Conservation (phyloP, 2,888 invertebrate species). For the Caenorhabditis sp. region DNA sequence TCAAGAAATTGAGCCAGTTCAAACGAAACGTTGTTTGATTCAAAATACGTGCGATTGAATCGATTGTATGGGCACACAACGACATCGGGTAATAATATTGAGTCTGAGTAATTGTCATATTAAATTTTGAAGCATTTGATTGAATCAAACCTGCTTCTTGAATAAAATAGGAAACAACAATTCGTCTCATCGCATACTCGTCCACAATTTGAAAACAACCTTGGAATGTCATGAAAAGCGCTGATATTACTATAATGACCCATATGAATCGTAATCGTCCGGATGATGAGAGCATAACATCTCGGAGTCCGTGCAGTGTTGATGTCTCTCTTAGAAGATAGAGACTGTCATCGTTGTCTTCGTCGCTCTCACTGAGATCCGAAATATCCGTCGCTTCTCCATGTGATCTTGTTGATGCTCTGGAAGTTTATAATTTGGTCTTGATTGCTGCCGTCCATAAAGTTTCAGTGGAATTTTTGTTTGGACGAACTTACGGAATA, state of each 20-base stretch:
- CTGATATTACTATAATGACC: conserved; percentile 67
- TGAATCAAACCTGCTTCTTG: conserved; percentile 71
- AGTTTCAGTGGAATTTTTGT: background rate
- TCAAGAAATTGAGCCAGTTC: conserved; percentile 79
- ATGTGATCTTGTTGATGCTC: conserved; percentile 39
- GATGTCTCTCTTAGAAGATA: conserved; percentile 68
- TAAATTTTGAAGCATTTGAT: no score
- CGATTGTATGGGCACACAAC: conserved; percentile 82
- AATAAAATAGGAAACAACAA: conserved; percentile 78
- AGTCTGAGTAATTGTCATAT: conserved; percentile 39
- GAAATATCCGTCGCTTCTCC: conserved; percentile 30
- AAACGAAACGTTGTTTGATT: conserved; percentile 73
- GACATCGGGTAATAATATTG: conserved; percentile 77
- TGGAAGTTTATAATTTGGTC: no score
- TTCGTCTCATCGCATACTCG: conserved; percentile 68
- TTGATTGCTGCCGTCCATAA: no score
- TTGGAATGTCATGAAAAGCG: conserved; percentile 66
- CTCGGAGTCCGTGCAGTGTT: conserved; percentile 76
- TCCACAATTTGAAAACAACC: conserved; percentile 69
- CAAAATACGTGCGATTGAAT: conserved; percentile 75
- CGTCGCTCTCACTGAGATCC: conserved; percentile 45
- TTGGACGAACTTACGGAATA: conserved; percentile 20
- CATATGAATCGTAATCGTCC: conserved; percentile 65
- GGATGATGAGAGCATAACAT: conserved; percentile 66
- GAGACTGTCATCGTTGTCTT: conserved; percentile 66